Base-by-base conservation (phyloP, 2,888 invertebrate genomes). In the Nezara viridula region DNA sequence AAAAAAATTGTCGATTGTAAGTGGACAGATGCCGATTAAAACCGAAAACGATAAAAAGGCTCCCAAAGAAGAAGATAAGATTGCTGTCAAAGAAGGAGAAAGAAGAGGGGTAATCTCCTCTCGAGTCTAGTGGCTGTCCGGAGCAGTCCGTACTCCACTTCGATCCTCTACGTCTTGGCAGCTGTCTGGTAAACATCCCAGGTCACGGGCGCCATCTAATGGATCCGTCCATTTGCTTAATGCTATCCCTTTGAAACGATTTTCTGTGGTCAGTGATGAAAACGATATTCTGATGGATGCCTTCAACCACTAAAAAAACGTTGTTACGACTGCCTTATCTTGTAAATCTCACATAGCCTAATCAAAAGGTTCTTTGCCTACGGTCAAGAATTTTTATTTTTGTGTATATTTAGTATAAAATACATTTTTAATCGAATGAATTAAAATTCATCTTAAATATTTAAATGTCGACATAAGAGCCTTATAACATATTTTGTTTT, bases 111-210 rank as follows among this genome's bases (percentile, higher is more conserved):
- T 81, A 44, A 81, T 81, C 81, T 24, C 12, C 81, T 40, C 77
- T 77, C 40, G 19, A 40, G 77, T 44, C 81, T 81, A 44, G 81
- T 14, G 44, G 16, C 66, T 81, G 81, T 44, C 44, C 81, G 24
- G 81, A n/a, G 44, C 81, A 81, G 81, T 44, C 81, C 32, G 12
- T 44, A 81, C 81, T 81, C 81, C 44, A 81, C 81, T 81, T 47
- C 24, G 44, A 81, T 44, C 81, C 44, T 81, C 81, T 12, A 44
- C 81, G 44, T 81, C 44, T 40, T 47, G 77, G n/a, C 44, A 44
- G 81, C 81, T 47, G 81, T 81, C 81, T 81, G 81, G 81, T 44
- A 37, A 77, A 66, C 66, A 66, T 66, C 66, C n/a, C n/a, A n/a
- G 66, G 66, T 66, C 66, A 66, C 32, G 32, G 32, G 37, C 60